Evolutionary conservation across 2,888 invertebrate genomes (phyloP), one percentile per base, ranked within the genome.

Genomic region (Dorcus hopei): DNA sequence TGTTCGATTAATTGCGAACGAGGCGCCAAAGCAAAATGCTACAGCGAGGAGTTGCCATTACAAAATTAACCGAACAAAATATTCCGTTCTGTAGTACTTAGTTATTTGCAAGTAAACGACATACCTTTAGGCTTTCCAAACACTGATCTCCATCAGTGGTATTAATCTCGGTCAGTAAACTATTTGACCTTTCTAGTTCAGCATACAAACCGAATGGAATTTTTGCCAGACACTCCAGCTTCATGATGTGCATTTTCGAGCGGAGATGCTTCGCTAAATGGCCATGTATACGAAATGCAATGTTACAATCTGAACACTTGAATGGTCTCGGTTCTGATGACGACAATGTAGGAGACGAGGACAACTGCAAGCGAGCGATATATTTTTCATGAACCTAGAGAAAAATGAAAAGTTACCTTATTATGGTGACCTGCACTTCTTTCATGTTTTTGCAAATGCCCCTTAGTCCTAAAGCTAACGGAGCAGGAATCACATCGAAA

Each of bases 101-200:
- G 19, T 19, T 2, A 33, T 33, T 14, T 33, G 1, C 26, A 33
- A 33, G 6, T 33, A 33, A 33, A 33, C 6, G 1, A 42, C 51
- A 64, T 72, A 87, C 86, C 83, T 87, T 87, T 65, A 96, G 83
- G 78, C 95, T 95, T 70, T 91, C 90, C 66, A 96, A 83, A 61
- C 96, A 95, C 80, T 93, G 94, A 75, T 95, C 95, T 80, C 96
- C 97, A 80, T 97, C 96, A 52, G 95, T 92, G 2, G 97, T 97
- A 76, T 97, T 97, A 71, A 97, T 95, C 74, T 96, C 95, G 59
- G 94, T 94, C 65, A 97, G 83, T 79, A 93, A 91, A 62, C 91
- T 88, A 64, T 92, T 94, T 42, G 91, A 92, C 49, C 95, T 84
- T 79, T 95, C 97, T 73, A 97, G 89, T 80, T 96, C 94, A 8